A percentile compares a stretch with the other conserved stretches of the same genome.
Evolutionary conservation across 1,140 invertebrate species (phyloP).

Genomic region (Paracyclopina nana): DNA sequence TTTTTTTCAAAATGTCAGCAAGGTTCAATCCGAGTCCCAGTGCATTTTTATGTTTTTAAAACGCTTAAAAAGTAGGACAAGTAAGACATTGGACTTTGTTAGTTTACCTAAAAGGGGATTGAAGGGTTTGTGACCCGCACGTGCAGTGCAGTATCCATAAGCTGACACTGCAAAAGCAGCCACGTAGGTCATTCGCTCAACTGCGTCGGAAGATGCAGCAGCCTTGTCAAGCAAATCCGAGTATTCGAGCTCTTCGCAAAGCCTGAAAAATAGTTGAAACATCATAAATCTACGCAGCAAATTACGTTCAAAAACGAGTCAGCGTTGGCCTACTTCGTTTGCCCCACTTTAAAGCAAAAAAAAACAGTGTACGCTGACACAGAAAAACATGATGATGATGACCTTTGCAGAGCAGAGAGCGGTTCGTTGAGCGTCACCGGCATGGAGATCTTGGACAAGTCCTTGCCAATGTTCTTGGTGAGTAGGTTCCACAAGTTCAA

Average conservation of each 20-base stretch:
- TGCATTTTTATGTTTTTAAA: too few species aligned
- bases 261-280: too few species aligned
- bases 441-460: conserved; percentile 60
- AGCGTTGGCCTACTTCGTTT: too few species aligned
- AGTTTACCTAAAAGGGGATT: conserved; percentile 45
- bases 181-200: conserved; percentile 49
- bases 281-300: conserved; percentile 29
- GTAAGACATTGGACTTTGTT: too few species aligned
- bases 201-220: conserved; percentile 35
- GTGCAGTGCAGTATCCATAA: conserved; percentile 51
- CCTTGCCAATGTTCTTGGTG: conserved; percentile 66
- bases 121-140: conserved; percentile 66
- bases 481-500: conserved; percentile 57
- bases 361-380: background rate
- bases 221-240: conserved; percentile 53
- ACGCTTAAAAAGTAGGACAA: too few species aligned
- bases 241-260: conserved; percentile 70
- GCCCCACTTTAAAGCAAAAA: too few species aligned
- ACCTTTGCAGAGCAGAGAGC: conserved; percentile 50
- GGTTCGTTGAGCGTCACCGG: conserved; percentile 66
- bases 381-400: background rate
- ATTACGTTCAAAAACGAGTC: too few species aligned
- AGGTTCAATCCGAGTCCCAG: too few species aligned
- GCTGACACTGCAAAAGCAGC: conserved; percentile 63
- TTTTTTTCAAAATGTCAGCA: too few species aligned